A percentile compares a stretch with the other conserved stretches of the same genome.
phyloP scores from a whole-genome alignment of 2,797 vertebrate genomes.

The Huso huso region DNA sequence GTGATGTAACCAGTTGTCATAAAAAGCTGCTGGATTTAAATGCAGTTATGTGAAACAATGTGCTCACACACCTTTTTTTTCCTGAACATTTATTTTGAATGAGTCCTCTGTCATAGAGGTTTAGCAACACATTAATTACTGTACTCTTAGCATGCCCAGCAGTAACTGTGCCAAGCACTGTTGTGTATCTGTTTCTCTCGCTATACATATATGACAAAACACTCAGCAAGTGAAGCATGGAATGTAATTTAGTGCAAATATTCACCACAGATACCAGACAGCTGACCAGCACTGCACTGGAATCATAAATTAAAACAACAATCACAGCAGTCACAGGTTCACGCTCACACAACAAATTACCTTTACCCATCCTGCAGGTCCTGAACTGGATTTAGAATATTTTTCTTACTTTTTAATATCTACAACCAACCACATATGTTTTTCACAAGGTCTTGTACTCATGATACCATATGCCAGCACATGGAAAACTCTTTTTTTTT shows the following conservation, averaged over 20 bases:
- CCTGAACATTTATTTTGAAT: no score
- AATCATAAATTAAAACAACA: slow-evolving; percentile 44
- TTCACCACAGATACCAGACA: slow-evolving; percentile 41
- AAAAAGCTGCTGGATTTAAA: background rate
- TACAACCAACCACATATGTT: slow-evolving; percentile 15
- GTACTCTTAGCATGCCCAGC: background rate
- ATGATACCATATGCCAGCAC: slow-evolving; percentile 52
- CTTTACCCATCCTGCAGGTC: slow-evolving; percentile 23
- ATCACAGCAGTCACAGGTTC: slow-evolving; percentile 33
- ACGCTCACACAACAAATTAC: slow-evolving; percentile 1
- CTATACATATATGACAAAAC: slow-evolving; percentile 19
- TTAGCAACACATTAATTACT: background rate
- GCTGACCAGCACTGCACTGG: slow-evolving; percentile 32
- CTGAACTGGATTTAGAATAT: slow-evolving; percentile 17
- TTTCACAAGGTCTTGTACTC: slow-evolving; percentile 24
- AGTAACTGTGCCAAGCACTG: slow-evolving; percentile 4
- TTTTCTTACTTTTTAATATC: slow-evolving; percentile 6
- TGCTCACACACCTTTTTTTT: background rate
- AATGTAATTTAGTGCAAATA: slow-evolving; percentile 52
- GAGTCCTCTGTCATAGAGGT: no score
- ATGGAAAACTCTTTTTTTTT: slow-evolving; percentile 40
- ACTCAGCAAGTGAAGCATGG: slow-evolving; percentile 26
- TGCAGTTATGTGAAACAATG: background rate
- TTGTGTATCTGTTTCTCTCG: slow-evolving; percentile 17
- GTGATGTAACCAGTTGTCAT: background rate